phyloP scores from a whole-genome alignment of 2,888 invertebrate genomes.

The Cataglyphis altisquamis region DNA sequence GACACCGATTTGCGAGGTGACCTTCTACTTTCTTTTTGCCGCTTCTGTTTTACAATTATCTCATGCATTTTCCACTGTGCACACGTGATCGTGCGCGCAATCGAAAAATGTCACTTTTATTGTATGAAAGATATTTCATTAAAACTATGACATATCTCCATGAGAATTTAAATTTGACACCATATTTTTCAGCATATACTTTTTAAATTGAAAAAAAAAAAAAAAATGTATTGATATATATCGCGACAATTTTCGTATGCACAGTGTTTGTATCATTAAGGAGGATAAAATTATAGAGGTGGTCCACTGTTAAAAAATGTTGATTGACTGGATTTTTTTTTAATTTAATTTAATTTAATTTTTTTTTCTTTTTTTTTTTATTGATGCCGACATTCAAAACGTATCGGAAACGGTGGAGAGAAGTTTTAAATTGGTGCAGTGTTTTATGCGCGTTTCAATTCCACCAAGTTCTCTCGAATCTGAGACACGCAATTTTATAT shows the following conservation, averaged over 20 bases:
- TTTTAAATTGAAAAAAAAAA: neutral
- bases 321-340: slow-evolving; percentile 44
- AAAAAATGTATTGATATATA: neutral
- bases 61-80: slow-evolving; percentile 25
- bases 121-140: neutral
- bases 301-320: slow-evolving; percentile 77
- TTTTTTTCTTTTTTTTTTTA: slow-evolving; percentile 54
- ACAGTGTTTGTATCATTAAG: slow-evolving; percentile 22
- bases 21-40: slow-evolving; percentile 80
- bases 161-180: neutral
- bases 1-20: slow-evolving; percentile 50
- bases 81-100: slow-evolving; percentile 17
- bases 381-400: slow-evolving; percentile 38
- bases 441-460: slow-evolving; percentile 79
- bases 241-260: slow-evolving; percentile 34
- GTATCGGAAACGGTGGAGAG: slow-evolving; percentile 52
- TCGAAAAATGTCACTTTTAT: neutral
- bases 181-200: neutral
- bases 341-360: neutral
- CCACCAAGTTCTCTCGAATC: slow-evolving; percentile 59
- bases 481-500: slow-evolving; percentile 42
- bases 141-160: neutral
- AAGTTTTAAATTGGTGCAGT: slow-evolving; percentile 78
- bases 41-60: slow-evolving; percentile 73
- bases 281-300: slow-evolving; percentile 73